Conservation (phyloP, 2,888 invertebrate genomes). For the Acrocyrtus sp. region DNA sequence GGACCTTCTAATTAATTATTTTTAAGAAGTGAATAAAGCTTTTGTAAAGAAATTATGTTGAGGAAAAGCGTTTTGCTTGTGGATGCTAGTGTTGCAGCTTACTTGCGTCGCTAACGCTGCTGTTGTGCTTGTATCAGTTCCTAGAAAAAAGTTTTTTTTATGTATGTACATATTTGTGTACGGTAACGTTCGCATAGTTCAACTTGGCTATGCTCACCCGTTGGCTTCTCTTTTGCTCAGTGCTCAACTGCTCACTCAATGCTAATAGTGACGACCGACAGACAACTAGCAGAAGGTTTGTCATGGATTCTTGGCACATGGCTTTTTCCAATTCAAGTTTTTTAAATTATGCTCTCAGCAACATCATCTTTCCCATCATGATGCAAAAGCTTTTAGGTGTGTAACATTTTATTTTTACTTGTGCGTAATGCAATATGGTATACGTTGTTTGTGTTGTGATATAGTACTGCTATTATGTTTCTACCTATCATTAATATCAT, state of each 20-base stretch:
- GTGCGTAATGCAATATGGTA: conserved; percentile 42
- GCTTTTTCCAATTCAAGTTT: conserved; percentile 38
- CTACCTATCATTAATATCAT: background rate
- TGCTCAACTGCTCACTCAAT: background rate
- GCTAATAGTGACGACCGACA: conserved; percentile 9
- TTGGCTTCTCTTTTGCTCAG: background rate
- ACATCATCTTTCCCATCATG: conserved; percentile 28
- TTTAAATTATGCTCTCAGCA: conserved; percentile 28
- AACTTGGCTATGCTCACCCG: background rate
- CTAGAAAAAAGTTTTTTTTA: too few species aligned
- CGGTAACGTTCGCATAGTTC: background rate
- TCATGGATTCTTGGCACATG: conserved; percentile 47
- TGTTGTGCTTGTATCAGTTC: too few species aligned
- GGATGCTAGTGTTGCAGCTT: background rate
- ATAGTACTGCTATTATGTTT: background rate
- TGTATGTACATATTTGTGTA: background rate
- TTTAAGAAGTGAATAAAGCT: conserved; percentile 47
- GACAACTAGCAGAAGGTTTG: conserved; percentile 27
- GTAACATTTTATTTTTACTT: conserved; percentile 46
- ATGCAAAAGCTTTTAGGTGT: conserved; percentile 46
- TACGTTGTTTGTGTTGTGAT: conserved; percentile 21
- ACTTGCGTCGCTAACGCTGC: too few species aligned
- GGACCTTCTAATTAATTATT: conserved; percentile 46
- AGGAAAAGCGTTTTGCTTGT: too few species aligned
- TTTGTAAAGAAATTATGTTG: conserved; percentile 10